Evolutionary conservation across 2,888 invertebrate species (phyloP).

Genomic region (Synanthedon myopaeformis): DNA sequence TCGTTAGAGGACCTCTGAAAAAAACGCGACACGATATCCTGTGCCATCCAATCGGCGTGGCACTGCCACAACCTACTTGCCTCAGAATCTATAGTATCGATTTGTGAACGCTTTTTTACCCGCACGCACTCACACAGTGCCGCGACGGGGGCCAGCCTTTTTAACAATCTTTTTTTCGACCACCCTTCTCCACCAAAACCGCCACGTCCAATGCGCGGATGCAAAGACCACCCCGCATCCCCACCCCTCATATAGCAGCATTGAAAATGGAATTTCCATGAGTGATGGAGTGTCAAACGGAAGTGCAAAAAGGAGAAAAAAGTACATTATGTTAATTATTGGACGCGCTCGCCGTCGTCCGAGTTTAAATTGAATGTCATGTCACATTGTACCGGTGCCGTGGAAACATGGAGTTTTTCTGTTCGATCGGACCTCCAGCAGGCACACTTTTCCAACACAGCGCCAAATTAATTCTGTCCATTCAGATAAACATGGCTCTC

Average conservation of each 20-base stretch:
- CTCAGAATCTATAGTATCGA: slow-evolving; percentile 70
- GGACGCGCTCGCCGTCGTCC: slow-evolving; percentile 48
- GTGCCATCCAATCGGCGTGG: slow-evolving; percentile 45
- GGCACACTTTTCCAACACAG: slow-evolving; percentile 9
- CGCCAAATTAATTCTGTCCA: background rate
- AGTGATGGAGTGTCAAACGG: slow-evolving; percentile 71
- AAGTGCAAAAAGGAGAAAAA: slow-evolving; percentile 67
- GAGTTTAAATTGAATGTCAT: slow-evolving; percentile 69
- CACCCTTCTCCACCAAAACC: slow-evolving; percentile 59
- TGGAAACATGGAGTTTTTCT: slow-evolving; percentile 32
- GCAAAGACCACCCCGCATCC: slow-evolving; percentile 62
- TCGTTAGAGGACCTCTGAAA: slow-evolving; percentile 53
- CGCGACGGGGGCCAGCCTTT: slow-evolving; percentile 62
- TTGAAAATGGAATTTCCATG: slow-evolving; percentile 72
- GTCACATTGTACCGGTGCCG: slow-evolving; percentile 32
- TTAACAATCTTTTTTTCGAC: slow-evolving; percentile 70
- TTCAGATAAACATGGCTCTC: background rate
- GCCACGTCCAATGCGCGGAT: slow-evolving; percentile 68
- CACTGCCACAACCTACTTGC: slow-evolving; percentile 63
- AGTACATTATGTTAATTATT: slow-evolving; percentile 70
- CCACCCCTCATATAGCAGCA: slow-evolving; percentile 61
- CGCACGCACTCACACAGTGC: slow-evolving; percentile 65
- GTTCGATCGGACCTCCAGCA: slow-evolving; percentile 26
- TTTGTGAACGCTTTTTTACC: slow-evolving; percentile 66
- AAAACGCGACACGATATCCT: slow-evolving; percentile 29